Evolutionary conservation across 2,888 invertebrate species (phyloP), one percentile per base, ranked within the genome.

Genomic region (Glyphotaelius pellucidus): DNA sequence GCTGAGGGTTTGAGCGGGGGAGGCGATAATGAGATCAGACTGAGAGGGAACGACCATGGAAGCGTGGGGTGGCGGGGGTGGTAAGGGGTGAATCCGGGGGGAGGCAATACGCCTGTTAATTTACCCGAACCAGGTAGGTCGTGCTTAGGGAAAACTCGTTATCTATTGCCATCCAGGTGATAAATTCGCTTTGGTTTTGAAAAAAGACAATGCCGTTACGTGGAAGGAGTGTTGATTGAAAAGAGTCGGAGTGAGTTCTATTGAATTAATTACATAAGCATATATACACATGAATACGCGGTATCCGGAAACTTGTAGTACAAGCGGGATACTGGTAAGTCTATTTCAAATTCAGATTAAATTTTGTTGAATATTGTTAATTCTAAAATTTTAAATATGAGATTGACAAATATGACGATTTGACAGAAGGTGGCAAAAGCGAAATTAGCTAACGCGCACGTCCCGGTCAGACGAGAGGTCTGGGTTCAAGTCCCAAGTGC

Each of bases 41-140:
- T n/a, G 67, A 67, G 67, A 67, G 67, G 67, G 25, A 67, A n/a
- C 25, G 67, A 67, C 67, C 67, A 67, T 25, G 25, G n/a, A 25
- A 87, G 80, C 19, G 38, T 42, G 19, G 31, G 35, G 67, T n/a
- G 47, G 11, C 38, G 88, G 25, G 31, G 87, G 67, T 14, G 32
- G 87, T n/a, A 9, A 25, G 67, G 67, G 67, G 32, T 31, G 80
- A n/a, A 52, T 11, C 52, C n/a, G 38, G 12, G 85, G 35, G 86
- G 47, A 31, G 91, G 89, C 79, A 84, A 89, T 91, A 79, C 89
- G 89, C 38, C 91, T 83, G 92, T 87, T 91, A 92, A 92, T 90
- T 92, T 81, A 86, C 81, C 91, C 80, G 90, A 85, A 86, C 87
- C 90, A 86, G 87, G 84, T 30, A 42, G 89, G 81, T 81, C 90